These are phyloP conservation scores for Helicorthomorpha holstii DNA, from an alignment of 1,140 invertebrate species.

Conservation along the genomic window DNA sequence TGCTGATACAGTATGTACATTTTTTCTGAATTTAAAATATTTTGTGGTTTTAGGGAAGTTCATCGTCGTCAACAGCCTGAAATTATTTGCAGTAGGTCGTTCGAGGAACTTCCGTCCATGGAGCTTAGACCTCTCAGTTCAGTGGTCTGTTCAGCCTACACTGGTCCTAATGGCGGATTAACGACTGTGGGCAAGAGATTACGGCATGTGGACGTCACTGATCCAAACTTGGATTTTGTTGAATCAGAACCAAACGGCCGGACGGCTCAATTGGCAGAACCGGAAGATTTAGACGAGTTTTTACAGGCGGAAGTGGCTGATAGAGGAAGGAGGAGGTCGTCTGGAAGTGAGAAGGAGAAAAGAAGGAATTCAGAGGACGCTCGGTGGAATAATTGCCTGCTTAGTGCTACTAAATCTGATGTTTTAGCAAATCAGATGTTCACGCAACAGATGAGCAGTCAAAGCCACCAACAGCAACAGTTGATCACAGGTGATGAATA, in stretches of 20 bases:
- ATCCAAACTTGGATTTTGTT: constrained; percentile 56
- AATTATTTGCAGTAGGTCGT: constrained; percentile 20
- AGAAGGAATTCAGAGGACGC: background rate
- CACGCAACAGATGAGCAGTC: too few relatives aligned
- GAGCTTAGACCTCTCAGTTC: constrained; percentile 33
- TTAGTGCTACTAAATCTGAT: too few relatives aligned
- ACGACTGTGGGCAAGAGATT: constrained; percentile 45
- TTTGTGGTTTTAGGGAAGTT: constrained; percentile 15
- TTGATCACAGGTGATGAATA: too few relatives aligned
- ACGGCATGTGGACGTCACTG: constrained; percentile 37
- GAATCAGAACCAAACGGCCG: constrained; percentile 24
- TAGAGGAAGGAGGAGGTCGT: background rate
- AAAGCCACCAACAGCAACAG: too few relatives aligned
- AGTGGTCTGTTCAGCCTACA: constrained; percentile 43
- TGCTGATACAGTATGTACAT: too few relatives aligned
- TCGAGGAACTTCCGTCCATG: constrained; percentile 25
- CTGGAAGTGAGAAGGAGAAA: background rate
- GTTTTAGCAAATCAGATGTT: too few relatives aligned
- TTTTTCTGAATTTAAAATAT: constrained; percentile 1
- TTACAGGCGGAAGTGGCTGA: background rate
- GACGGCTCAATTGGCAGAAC: constrained; percentile 5
- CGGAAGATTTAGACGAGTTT: constrained; percentile 7
- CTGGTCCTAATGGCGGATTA: constrained; percentile 57
- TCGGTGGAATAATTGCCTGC: too few relatives aligned
- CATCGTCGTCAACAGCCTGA: constrained; percentile 18